Conservation (phyloP, 2,113 vertebrate species). For the Tauraco erythrolophus region DNA sequence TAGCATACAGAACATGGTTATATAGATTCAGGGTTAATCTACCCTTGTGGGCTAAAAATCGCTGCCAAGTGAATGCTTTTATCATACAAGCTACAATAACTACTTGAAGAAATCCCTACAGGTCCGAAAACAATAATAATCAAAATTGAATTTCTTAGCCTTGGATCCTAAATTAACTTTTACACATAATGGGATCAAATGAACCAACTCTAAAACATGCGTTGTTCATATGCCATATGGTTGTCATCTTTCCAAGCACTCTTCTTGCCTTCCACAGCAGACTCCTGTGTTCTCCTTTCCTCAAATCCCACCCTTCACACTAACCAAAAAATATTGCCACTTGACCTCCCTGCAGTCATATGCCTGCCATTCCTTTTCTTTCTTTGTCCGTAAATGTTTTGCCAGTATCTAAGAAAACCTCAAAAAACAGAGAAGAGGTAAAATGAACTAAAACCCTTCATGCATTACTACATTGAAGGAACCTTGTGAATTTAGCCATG, state of each 20-base stretch:
- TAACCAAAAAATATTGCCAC: not conserved
- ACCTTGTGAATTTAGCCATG: not conserved
- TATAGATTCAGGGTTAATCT: not conserved
- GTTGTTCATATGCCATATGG: slow-evolving; percentile 37
- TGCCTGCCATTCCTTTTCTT: not conserved
- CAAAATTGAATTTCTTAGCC: slow-evolving; percentile 28
- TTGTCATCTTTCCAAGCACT: not conserved
- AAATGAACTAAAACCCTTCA: not conserved
- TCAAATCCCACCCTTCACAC: not conserved
- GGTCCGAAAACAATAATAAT: slow-evolving; percentile 30
- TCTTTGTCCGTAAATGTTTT: not conserved
- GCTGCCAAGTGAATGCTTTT: slow-evolving; percentile 7
- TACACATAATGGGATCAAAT: slow-evolving; percentile 43
- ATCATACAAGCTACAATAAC: not conserved
- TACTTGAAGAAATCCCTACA: slow-evolving; percentile 27
- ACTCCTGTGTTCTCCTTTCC: not conserved
- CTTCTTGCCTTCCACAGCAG: not conserved
- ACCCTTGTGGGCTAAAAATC: not conserved
- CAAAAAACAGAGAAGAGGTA: not conserved
- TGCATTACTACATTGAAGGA: not conserved
- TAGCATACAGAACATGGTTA: not conserved
- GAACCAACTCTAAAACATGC: slow-evolving; percentile 34
- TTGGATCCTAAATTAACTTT: slow-evolving; percentile 13
- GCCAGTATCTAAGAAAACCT: not conserved
- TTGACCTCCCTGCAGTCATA: not conserved